These are phyloP conservation scores for Bergia puertoricense DNA, from an alignment of 92 coral and sea anemone species.

Conservation along the genomic window DNA sequence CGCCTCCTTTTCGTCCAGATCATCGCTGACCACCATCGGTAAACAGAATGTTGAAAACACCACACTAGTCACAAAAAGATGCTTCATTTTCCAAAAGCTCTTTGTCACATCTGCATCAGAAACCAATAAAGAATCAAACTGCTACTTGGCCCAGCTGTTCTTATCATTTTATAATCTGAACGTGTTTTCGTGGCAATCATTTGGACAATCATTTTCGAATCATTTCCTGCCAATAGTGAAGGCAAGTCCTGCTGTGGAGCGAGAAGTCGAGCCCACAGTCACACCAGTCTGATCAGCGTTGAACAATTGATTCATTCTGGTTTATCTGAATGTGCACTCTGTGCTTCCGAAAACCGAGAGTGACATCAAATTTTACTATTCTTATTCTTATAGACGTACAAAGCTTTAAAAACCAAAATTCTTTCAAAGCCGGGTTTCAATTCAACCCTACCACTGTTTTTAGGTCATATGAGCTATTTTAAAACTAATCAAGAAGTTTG, in stretches of 20 bases:
- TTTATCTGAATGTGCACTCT: too few relatives aligned
- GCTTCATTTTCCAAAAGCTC: background rate
- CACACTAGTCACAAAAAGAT: conserved; percentile 34
- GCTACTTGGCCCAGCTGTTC: conserved; percentile 14
- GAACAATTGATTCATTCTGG: too few relatives aligned
- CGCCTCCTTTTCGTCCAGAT: conserved; percentile 67
- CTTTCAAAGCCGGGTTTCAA: too few relatives aligned
- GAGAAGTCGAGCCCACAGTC: too few relatives aligned
- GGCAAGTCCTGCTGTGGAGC: background rate
- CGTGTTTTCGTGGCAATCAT: background rate
- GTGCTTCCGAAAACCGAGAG: too few relatives aligned
- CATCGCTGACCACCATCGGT: conserved; percentile 22
- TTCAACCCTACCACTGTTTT: too few relatives aligned
- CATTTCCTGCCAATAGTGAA: background rate
- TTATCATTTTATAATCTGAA: conserved; percentile 37
- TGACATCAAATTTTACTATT: too few relatives aligned
- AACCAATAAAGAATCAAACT: background rate
- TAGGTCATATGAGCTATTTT: too few relatives aligned
- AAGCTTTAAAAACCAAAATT: too few relatives aligned
- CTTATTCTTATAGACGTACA: too few relatives aligned
- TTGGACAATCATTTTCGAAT: background rate
- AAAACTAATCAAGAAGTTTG: too few relatives aligned
- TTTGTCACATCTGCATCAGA: background rate
- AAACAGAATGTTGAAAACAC: conserved; percentile 45
- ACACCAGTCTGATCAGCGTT: background rate